phyloP scores from a whole-genome alignment of 2,113 vertebrate species.

The Trachemys scripta region DNA sequence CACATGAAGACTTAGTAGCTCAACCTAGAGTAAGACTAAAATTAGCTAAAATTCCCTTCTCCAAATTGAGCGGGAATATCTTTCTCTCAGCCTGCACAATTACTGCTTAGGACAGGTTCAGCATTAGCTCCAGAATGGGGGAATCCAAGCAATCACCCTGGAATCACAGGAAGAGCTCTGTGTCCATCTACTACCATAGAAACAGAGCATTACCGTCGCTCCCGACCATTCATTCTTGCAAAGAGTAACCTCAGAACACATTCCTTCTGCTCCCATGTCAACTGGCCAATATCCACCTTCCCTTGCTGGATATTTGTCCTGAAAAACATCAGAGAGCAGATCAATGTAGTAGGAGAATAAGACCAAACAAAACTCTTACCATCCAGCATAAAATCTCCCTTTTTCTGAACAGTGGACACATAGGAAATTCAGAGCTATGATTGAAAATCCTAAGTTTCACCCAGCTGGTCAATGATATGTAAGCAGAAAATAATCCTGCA shows the following conservation, averaged over 20 bases:
- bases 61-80: background rate
- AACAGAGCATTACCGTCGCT: constrained; percentile 75
- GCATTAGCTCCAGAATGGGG: background rate
- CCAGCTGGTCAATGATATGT: background rate
- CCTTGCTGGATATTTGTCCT: constrained; percentile 77
- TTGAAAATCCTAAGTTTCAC: background rate
- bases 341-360: background rate
- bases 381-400: background rate
- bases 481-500: background rate
- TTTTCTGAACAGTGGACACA: background rate
- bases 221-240: constrained; percentile 89
- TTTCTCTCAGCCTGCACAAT: background rate
- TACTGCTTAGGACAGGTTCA: background rate
- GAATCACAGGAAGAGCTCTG: background rate
- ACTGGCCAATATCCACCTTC: constrained; percentile 84
- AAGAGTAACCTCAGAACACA: constrained; percentile 88
- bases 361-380: background rate
- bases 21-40: background rate
- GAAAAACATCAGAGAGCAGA: constrained; percentile 32
- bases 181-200: background rate
- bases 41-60: background rate
- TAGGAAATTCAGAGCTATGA: background rate
- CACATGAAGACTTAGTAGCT: background rate
- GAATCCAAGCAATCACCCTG: background rate
- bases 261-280: constrained; percentile 93